These are phyloP conservation scores for Neopipo cinnamomea DNA, from an alignment of 2,113 vertebrate species.

Conservation along the genomic window DNA sequence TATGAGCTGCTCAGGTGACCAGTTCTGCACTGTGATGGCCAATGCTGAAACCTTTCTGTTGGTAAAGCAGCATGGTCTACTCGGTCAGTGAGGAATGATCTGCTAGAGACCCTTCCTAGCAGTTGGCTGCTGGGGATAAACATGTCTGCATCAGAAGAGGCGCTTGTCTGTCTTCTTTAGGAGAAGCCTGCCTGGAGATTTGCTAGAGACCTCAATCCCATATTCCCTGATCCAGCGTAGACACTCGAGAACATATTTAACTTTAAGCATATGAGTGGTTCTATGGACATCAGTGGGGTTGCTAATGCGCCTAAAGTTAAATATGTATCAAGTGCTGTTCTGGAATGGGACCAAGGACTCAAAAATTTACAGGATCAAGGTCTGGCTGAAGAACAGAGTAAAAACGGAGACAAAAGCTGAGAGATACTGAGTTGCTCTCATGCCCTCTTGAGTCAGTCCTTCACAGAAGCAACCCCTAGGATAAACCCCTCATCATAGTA, in stretches of 20 bases:
- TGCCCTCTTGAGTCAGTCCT: neutral
- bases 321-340: neutral
- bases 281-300: neutral
- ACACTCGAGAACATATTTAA: neutral
- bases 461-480: neutral
- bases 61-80: neutral
- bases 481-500: neutral
- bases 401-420: neutral
- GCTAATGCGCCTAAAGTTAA: slow-evolving; percentile 37
- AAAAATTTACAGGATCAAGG: slow-evolving; percentile 38
- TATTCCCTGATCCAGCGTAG: neutral
- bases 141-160: neutral
- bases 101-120: neutral
- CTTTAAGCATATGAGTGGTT: slow-evolving; percentile 5
- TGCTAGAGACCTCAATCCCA: neutral
- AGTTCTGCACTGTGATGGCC: neutral
- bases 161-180: neutral
- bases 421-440: neutral
- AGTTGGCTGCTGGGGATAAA: neutral
- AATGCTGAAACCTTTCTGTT: neutral
- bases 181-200: neutral
- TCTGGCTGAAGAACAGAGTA: slow-evolving; percentile 58
- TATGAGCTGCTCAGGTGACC: neutral
- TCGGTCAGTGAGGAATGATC: neutral
- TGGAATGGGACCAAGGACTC: slow-evolving; percentile 37